Base-by-base conservation (phyloP, 2,113 vertebrate species). In the Bubo scandiacus region DNA sequence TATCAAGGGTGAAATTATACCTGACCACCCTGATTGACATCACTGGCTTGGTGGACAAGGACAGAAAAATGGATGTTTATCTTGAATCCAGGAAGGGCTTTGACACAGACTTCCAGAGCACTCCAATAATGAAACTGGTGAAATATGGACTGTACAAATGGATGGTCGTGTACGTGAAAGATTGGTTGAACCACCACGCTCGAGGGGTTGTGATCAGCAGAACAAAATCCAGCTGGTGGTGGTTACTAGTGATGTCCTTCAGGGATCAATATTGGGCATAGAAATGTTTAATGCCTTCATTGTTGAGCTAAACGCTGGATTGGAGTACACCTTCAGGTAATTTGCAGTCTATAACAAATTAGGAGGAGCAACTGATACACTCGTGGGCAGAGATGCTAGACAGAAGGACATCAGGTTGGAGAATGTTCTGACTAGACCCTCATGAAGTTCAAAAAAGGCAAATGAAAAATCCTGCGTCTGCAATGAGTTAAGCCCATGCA, bases 291-390 rank as follows among this genome's bases (percentile, higher is more conserved):
- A 57, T 45, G 4, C 2, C 12, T 43, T 82, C 22, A 14, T 72
- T 92, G 36, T 9, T 77, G 49, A 86, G 21, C 20, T 83, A 27
- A 77, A 83, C 15, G 22, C 9, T 58, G 4, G 15, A 32, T 42
- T 62, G 25, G 30, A 83, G 19, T 27, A 57, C 22, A 86, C 23
- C 11, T 82, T 73, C 58, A 83, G 86, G 27, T 55, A 85, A 54
- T 71, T 81, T 73, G 1, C 17, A 66, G 30, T 45, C 22, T 61
- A 25, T 55, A 61, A 59, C 45, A 73, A 86, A 34, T 1, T 77
- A 12, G 7, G 17, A 80, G 5, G 23, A 80, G 7, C 3, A 78
- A 70, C 13, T 0, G 0, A 51, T 29, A n/a, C 12, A 45, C 11
- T 51, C 17, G 7, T 45, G 26, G 6, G 17, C 2, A 26, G 36